A percentile compares a stretch with the other conserved stretches of the same genome.
Evolutionary conservation across 1,140 invertebrate genomes (phyloP).

Genomic region (Macrosteles quadrilineatus): DNA sequence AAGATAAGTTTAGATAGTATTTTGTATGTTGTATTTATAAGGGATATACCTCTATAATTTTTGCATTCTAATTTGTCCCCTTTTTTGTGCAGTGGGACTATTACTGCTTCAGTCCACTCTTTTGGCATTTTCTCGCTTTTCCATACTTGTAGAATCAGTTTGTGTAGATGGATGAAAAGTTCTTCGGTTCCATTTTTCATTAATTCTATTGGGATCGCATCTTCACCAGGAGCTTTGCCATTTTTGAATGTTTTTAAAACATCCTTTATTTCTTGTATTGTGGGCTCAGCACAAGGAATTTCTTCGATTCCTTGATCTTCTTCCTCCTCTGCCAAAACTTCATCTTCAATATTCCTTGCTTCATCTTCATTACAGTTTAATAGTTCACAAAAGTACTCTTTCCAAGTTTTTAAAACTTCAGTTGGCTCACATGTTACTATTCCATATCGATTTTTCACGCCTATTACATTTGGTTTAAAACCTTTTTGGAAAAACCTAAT

Average conservation of each 20-base stretch:
- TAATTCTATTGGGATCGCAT: constrained; percentile 41
- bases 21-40: constrained; percentile 35
- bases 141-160: constrained; percentile 21
- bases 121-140: neutral
- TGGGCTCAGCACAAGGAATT: neutral
- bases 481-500: constrained; percentile 31
- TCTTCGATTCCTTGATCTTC: neutral
- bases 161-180: neutral
- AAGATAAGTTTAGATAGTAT: constrained; percentile 31
- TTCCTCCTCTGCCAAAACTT: neutral
- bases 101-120: constrained; percentile 14
- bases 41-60: constrained; percentile 43
- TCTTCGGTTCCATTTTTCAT: constrained; percentile 33
- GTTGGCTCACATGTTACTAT: neutral
- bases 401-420: constrained; percentile 24
- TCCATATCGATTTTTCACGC: neutral
- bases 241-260: constrained; percentile 36
- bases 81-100: constrained; percentile 42
- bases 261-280: constrained; percentile 21
- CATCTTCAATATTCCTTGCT: too few relatives aligned
- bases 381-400: constrained; percentile 32
- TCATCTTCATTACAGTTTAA: constrained; percentile 18
- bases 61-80: constrained; percentile 37
- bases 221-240: constrained; percentile 40
- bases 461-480: constrained; percentile 25